Conservation (phyloP, 2,888 invertebrate genomes). For the Amblyteles armatorius region DNA sequence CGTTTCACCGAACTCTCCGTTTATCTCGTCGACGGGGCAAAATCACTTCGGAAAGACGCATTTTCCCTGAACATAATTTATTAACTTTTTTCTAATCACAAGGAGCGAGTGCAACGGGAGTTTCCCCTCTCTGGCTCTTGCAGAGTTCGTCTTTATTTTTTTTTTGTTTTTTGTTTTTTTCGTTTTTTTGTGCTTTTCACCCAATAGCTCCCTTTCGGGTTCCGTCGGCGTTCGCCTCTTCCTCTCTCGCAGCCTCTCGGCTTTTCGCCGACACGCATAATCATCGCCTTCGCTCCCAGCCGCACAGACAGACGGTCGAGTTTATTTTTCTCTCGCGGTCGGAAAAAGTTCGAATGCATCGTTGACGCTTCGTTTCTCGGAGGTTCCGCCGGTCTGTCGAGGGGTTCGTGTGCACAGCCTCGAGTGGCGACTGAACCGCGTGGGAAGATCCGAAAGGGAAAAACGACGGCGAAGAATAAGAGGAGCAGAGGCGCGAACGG, state of each 20-base stretch:
- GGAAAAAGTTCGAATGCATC: conserved; percentile 42
- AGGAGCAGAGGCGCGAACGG: neutral
- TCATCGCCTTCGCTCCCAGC: conserved; percentile 12
- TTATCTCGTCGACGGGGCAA: too few relatives aligned
- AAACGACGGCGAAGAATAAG: conserved; percentile 6
- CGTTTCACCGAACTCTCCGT: too few relatives aligned
- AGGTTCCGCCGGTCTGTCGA: neutral
- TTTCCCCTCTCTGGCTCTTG: neutral
- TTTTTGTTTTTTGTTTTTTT: neutral
- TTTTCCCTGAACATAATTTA: too few relatives aligned
- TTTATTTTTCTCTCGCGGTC: conserved; percentile 41
- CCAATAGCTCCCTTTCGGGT: conserved; percentile 10
- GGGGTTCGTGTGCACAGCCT: conserved; percentile 10
- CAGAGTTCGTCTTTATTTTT: neutral
- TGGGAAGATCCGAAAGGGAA: conserved; percentile 3
- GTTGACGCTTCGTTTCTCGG: neutral
- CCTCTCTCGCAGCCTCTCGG: neutral
- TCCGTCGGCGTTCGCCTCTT: neutral
- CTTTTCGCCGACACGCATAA: neutral
- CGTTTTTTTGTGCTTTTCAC: neutral
- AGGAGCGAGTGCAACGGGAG: neutral
- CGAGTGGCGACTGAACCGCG: conserved; percentile 19
- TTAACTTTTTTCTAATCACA: neutral
- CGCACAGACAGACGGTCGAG: conserved; percentile 40
- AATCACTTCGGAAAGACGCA: too few relatives aligned